phyloP scores from a whole-genome alignment of 2,113 vertebrate genomes.

The Mormoops blainvillei region DNA sequence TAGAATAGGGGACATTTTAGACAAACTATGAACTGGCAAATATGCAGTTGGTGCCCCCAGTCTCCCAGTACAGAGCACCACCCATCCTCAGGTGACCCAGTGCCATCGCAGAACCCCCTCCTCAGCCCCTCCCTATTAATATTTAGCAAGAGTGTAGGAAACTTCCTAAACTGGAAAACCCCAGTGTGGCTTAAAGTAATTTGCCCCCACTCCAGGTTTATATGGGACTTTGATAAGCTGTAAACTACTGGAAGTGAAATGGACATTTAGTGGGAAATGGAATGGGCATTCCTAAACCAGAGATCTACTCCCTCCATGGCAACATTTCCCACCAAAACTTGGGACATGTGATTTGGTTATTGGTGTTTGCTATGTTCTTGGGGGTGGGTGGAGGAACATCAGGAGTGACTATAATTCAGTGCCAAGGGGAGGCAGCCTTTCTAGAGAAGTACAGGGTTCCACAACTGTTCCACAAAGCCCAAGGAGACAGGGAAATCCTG shows the following conservation, averaged over 20 bases:
- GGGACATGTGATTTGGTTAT: background rate
- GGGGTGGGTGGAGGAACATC: background rate
- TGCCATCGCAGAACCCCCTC: accelerated
- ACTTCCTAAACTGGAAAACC: background rate
- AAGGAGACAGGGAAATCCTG: background rate
- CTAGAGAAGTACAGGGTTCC: background rate
- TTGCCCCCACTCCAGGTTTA: background rate
- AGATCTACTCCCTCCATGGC: background rate
- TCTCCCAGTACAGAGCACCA: background rate
- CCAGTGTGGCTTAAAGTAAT: background rate
- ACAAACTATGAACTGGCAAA: background rate
- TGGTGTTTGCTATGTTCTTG: background rate
- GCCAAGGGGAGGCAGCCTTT: background rate
- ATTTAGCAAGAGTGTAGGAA: background rate
- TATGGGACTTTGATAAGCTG: background rate
- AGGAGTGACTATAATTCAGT: background rate
- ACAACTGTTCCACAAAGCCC: background rate
- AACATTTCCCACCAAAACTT: background rate
- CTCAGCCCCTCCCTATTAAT: background rate
- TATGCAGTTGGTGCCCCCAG: no score
- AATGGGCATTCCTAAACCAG: background rate
- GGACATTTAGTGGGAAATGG: background rate
- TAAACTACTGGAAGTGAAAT: background rate
- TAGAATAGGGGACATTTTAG: background rate
- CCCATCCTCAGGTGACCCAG: background rate